Evolutionary conservation across 2,113 vertebrate genomes (phyloP).

Genomic region (Stigmatopora nigra): DNA sequence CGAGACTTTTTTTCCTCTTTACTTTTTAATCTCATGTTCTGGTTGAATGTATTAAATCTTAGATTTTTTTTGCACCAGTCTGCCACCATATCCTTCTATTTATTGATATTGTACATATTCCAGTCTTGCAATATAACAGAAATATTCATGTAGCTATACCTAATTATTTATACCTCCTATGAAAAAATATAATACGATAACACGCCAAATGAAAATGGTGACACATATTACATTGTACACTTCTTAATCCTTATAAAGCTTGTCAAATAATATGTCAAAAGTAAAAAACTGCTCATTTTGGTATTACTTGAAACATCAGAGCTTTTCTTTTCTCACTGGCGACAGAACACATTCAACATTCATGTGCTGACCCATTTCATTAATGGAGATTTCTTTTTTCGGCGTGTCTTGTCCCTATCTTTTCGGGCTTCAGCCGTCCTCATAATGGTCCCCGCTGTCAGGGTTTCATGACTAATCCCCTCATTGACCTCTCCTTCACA

Average conservation of each 20-base stretch:
- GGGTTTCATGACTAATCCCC: constrained; percentile 60
- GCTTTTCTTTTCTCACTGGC: constrained; percentile 26
- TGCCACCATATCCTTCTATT: background rate
- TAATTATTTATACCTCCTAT: background rate
- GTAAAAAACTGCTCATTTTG: background rate
- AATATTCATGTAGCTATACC: too few species aligned
- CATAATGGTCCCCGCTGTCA: constrained; percentile 56
- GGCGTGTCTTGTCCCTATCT: constrained; percentile 29
- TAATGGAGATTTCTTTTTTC: constrained; percentile 56
- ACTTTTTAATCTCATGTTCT: constrained; percentile 13
- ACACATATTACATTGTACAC: background rate
- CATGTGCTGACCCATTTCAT: constrained; percentile 65
- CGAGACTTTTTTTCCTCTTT: constrained; percentile 37
- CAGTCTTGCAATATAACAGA: too few species aligned
- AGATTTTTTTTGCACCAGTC: constrained; percentile 12
- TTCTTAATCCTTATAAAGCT: background rate
- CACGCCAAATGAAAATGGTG: background rate
- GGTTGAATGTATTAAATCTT: constrained; percentile 15
- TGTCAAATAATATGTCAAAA: background rate
- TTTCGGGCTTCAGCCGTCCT: constrained; percentile 23
- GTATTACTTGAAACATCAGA: background rate
- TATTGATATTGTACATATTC: background rate
- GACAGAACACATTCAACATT: constrained; percentile 62
- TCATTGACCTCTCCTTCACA: constrained; percentile 65
- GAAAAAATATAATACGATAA: background rate